phyloP scores from a whole-genome alignment of 2,888 invertebrate species.

The Agriopis leucophaearia region DNA sequence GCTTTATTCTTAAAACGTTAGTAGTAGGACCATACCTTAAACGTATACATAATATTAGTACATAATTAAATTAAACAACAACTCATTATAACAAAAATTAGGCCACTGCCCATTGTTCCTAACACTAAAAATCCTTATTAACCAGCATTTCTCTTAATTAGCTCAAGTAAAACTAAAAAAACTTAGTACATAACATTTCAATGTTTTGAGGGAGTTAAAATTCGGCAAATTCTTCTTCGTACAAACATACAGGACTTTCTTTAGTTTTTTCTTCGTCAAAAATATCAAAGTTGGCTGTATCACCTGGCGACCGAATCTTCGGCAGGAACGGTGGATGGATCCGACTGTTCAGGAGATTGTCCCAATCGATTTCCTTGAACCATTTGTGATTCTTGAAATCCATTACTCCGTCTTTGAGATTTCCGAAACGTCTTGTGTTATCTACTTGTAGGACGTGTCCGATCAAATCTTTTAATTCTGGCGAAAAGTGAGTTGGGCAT shows the following conservation, averaged over 20 bases:
- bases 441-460: constrained; percentile 90
- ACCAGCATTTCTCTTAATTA: constrained; percentile 35
- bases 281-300: constrained; percentile 90
- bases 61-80: constrained; percentile 21
- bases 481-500: constrained; percentile 93
- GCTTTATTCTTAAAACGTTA: constrained; percentile 19
- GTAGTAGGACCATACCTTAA: not conserved
- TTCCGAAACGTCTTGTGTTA: constrained; percentile 90
- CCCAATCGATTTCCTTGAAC: constrained; percentile 96
- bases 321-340: constrained; percentile 89
- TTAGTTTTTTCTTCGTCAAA: constrained; percentile 86
- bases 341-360: constrained; percentile 92
- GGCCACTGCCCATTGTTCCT: constrained; percentile 40
- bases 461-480: constrained; percentile 93
- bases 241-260: constrained; percentile 84
- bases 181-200: not conserved
- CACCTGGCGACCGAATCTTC: constrained; percentile 86
- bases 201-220: constrained; percentile 78
- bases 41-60: too few species aligned
- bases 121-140: constrained; percentile 60
- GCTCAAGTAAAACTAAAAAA: constrained; percentile 26
- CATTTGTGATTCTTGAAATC: constrained; percentile 97
- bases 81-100: constrained; percentile 22
- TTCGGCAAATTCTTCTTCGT: constrained; percentile 88
- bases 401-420: constrained; percentile 93